A percentile compares a stretch with the other conserved stretches of the same genome.
Evolutionary conservation across 2,113 vertebrate genomes (phyloP).

Genomic region (Trogon surrucura): DNA sequence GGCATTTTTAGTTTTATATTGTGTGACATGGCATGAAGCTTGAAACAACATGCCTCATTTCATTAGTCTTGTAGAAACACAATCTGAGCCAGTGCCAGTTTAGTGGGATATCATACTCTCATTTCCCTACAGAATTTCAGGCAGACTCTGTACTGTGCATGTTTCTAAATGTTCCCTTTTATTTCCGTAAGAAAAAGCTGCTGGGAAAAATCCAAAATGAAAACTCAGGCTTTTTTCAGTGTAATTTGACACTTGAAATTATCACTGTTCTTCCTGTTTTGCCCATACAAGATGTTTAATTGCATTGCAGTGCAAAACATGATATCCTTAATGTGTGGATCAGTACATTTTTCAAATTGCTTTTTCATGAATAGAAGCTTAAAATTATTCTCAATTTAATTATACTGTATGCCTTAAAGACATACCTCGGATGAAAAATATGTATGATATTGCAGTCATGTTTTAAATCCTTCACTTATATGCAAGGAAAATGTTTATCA

Average conservation of each 20-base stretch:
- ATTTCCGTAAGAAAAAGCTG: constrained; percentile 56
- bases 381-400: constrained; percentile 70
- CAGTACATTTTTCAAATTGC: constrained; percentile 62
- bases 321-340: constrained; percentile 59
- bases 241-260: constrained; percentile 69
- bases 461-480: constrained; percentile 45
- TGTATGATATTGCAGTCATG: not conserved
- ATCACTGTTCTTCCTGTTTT: constrained; percentile 62
- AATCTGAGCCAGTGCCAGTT: constrained; percentile 73
- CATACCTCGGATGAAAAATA: constrained; percentile 8
- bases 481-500: not conserved
- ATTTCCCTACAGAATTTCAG: constrained; percentile 70
- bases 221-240: constrained; percentile 66
- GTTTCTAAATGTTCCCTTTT: constrained; percentile 54
- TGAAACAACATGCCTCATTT: constrained; percentile 81
- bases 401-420: constrained; percentile 56
- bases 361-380: constrained; percentile 63
- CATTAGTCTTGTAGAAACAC: constrained; percentile 77
- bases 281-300: constrained; percentile 58
- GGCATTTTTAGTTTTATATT: constrained; percentile 74
- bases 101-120: constrained; percentile 66
- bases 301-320: constrained; percentile 50
- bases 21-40: constrained; percentile 76
- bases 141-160: constrained; percentile 38
- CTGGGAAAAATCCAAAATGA: constrained; percentile 67